Base-by-base conservation (phyloP, 2,113 vertebrate species). In the Vulpes lagopus region DNA sequence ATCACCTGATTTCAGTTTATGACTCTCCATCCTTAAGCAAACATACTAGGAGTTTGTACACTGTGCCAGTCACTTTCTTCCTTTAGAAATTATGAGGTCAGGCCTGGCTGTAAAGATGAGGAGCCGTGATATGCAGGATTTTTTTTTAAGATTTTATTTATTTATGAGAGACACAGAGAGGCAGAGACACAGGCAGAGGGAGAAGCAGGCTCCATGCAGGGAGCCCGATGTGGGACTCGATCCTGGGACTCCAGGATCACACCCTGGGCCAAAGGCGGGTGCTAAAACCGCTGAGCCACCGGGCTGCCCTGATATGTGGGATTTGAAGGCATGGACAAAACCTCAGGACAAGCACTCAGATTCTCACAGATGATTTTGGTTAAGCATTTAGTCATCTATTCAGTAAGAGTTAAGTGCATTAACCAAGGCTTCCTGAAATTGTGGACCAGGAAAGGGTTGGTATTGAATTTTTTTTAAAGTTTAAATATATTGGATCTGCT, bases 21-120 rank as follows among this genome's bases (percentile, higher is more conserved):
- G 43, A 89, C 32, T 88, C 51, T 17, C 55, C 80, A n/a, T 30
- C 80, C 93, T 86, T 89, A 85, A 76, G 27, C 55, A 93, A 94
- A 95, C 17, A 67, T 67, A 53, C 35, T 23, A 25, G 79, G 69
- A 89, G 55, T 78, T 25, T 67, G 11, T n/a, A 65, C 32, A 62
- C 20, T 60, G 25, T 14, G 14, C 43, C 35, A 83, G 57, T 32
- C 38, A 80, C 43, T 90, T 92, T 78, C 55, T 95, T 71, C n/a
- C 35, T 59, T 11, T 84, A 65, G 23, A 23, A 83, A 65, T 87
- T 90, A 27, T 2, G 49, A 94, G 19, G 10, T 65, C 32, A 53
- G 59, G 35, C 43, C 51, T 62, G 64, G 55, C n/a, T 89, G 8
- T 38, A 76, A 84, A 94, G 20, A 80, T 67, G 35, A 90, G 67